phyloP scores from a whole-genome alignment of 1,140 invertebrate genomes.

The Acromyrmex charruanus region DNA sequence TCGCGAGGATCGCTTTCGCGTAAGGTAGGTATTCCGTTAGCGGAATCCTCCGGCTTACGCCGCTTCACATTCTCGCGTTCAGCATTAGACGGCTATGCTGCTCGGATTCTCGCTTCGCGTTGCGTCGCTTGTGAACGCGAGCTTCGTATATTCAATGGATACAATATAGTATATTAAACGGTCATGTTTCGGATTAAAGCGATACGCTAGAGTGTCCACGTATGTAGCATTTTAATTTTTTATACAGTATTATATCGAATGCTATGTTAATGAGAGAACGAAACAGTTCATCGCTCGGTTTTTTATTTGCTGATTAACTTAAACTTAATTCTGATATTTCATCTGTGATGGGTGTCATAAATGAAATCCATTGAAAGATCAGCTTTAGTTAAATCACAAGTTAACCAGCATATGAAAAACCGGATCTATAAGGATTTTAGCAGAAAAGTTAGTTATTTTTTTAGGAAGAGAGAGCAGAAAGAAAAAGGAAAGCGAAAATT shows the following conservation, averaged over 20 bases:
- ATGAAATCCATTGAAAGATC: no score
- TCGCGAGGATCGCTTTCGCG: slow-evolving; percentile 40
- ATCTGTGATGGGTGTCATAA: no score
- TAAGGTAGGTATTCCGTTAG: slow-evolving; percentile 40
- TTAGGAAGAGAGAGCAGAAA: not conserved
- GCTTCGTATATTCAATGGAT: slow-evolving; percentile 4
- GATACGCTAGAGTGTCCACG: not conserved
- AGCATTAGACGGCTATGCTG: slow-evolving; percentile 8
- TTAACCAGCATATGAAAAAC: no score
- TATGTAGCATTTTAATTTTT: not conserved
- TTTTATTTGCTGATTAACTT: no score
- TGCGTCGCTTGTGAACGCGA: not conserved
- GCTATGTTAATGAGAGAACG: not conserved
- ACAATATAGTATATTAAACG: not conserved
- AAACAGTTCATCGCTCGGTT: not conserved
- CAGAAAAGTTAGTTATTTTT: not conserved
- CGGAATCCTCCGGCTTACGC: slow-evolving; percentile 3
- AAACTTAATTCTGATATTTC: no score
- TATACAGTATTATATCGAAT: not conserved
- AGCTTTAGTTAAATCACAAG: no score
- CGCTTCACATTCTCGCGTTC: slow-evolving; percentile 42
- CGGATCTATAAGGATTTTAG: not conserved
- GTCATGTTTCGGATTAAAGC: not conserved
- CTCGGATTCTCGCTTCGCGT: slow-evolving; percentile 34
- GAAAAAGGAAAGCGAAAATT: not conserved